Base-by-base conservation (phyloP, 2,113 vertebrate species). In the Corythornis madagascariensis region DNA sequence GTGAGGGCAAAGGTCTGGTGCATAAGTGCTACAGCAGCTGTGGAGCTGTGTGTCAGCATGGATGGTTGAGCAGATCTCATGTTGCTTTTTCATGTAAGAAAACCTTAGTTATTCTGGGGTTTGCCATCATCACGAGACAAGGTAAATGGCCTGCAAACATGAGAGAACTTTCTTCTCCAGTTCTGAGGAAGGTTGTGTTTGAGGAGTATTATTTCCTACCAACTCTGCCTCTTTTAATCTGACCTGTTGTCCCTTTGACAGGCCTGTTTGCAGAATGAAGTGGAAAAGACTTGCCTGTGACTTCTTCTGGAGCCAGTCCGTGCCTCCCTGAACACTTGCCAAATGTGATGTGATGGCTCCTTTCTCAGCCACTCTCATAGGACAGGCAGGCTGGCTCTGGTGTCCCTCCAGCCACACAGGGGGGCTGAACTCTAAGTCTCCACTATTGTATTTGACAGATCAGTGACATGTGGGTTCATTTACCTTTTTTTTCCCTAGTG, bases 21-120 rank as follows among this genome's bases (percentile, higher is more conserved):
- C n/a, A 0, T 45, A 8, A 22, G 47, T 85, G 82, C 89, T 38
- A 3, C 0, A 1, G 60, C 57, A 71, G 78, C 78, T 42, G 1
- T 42, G 84, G 73, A 33, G 60, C 38, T 4, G 0, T 25, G 35
- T 61, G 65, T 67, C 76, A 24, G 75, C 50, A 28, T 33, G 56
- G 48, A 9, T 48, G 73, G 40, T 24, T 24, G n/a, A 65, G 70
- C 65, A 84, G 29, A 18, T 52, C 69, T 95, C 50, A 4, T 7
- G 63, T 15, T 92, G 86, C 55, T 85, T 73, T 82, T 87, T 87
- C 78, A 85, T 92, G 78, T 92, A 48, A 53, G 78, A 71, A 92
- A 66, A 76, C 70, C 33, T 75, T 11, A 40, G 45, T 79, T 85
- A 24, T 48, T 93, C 42, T 86, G 75, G 65, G 66, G 55, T 64